A percentile compares a stretch with the other conserved stretches of the same genome.
Evolutionary conservation across 2,888 invertebrate species (phyloP).

Genomic region (Chironomus tentans): DNA sequence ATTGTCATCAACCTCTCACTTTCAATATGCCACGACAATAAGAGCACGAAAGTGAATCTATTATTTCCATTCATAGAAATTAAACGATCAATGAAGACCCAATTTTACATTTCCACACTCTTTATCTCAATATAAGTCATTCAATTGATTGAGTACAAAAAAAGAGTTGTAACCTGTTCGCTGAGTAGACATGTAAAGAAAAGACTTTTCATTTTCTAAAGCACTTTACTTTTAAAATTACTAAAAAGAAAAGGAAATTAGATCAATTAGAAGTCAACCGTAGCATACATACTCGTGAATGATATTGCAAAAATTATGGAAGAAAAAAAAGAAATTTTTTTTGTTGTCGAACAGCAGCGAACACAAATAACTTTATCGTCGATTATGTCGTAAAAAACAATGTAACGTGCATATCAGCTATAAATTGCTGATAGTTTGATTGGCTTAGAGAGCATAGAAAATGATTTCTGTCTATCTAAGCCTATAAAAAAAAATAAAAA

Average conservation of each 20-base stretch:
- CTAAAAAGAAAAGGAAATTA: not conserved
- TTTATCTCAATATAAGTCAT: too few species aligned
- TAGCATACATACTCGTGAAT: not conserved
- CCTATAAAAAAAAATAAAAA: not conserved
- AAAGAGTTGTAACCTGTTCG: too few species aligned
- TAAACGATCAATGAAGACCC: too few species aligned
- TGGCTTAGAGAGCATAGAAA: not conserved
- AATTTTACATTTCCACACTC: too few species aligned
- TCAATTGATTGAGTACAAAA: too few species aligned
- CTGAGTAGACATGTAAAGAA: too few species aligned
- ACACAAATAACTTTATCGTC: not conserved
- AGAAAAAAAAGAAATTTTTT: not conserved
- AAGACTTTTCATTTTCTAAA: not conserved
- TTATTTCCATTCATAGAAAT: too few species aligned
- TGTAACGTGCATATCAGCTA: not conserved
- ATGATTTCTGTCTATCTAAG: too few species aligned
- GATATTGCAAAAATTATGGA: not conserved
- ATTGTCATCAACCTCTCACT: too few species aligned
- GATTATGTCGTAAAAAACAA: not conserved
- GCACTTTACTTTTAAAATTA: not conserved
- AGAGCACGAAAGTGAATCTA: too few species aligned
- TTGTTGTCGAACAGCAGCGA: not conserved
- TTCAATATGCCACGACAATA: too few species aligned
- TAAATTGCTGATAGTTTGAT: not conserved
- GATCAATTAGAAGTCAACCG: not conserved